phyloP scores from a whole-genome alignment of 2,113 vertebrate genomes.

The Microcebus murinus region DNA sequence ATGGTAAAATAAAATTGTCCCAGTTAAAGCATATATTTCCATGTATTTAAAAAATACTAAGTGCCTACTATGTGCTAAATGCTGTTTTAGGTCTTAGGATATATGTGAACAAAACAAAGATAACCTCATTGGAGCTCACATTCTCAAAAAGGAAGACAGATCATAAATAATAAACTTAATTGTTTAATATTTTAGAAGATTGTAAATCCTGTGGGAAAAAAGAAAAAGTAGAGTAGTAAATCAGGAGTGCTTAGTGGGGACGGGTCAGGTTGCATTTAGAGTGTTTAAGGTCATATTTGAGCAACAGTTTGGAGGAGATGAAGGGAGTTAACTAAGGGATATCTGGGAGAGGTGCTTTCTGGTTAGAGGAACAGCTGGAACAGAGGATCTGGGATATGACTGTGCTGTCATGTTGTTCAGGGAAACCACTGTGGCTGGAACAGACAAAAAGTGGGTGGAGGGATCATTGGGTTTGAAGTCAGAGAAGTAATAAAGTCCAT shows the following conservation, averaged over 20 bases:
- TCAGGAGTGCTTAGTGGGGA: background rate
- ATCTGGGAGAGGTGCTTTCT: background rate
- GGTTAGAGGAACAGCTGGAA: background rate
- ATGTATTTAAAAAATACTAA: background rate
- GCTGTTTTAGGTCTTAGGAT: background rate
- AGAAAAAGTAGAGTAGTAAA: background rate
- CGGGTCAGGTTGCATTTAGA: background rate
- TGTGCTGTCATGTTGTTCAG: background rate
- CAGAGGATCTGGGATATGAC: too few relatives aligned
- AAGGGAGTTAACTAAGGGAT: background rate
- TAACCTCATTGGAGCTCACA: background rate
- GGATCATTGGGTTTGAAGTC: background rate
- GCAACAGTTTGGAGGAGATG: background rate
- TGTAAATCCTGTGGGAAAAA: background rate
- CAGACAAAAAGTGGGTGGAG: background rate
- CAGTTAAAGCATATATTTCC: background rate
- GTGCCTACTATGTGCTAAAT: background rate
- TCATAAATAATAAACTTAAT: background rate
- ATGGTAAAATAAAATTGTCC: background rate
- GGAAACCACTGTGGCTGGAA: background rate
- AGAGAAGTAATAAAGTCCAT: background rate
- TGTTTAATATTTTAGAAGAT: conserved; percentile 9
- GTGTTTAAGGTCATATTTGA: background rate
- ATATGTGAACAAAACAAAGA: background rate
- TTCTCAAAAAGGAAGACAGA: background rate